phyloP scores from a whole-genome alignment of 1,140 invertebrate species.

The Tigriopus japonicus region DNA sequence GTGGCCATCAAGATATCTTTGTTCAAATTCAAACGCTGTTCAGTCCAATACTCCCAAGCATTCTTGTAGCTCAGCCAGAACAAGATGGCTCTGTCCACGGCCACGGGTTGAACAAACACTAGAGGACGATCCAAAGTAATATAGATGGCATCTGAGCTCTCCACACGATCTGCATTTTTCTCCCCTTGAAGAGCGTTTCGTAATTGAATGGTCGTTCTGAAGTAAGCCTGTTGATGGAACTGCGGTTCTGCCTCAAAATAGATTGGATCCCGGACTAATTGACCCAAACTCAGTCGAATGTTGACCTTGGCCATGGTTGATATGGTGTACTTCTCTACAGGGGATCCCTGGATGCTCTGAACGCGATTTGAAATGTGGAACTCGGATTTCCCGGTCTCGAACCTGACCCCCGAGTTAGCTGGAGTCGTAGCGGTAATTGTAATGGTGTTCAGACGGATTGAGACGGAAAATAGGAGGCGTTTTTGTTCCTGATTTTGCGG shows the following conservation, averaged over 20 bases:
- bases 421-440: constrained; percentile 95
- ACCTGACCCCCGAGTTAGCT: constrained; percentile 79
- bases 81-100: constrained; percentile 85
- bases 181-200: constrained; percentile 74
- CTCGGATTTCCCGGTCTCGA: constrained; percentile 79
- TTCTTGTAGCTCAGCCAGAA: constrained; percentile 98
- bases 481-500: background rate
- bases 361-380: constrained; percentile 82
- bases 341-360: constrained; percentile 45
- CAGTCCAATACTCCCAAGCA: constrained; percentile 96
- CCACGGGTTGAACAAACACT: constrained; percentile 83
- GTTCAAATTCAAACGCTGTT: constrained; percentile 69
- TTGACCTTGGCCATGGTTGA: constrained; percentile 16
- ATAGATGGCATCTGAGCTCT: constrained; percentile 77
- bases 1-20: constrained; percentile 65
- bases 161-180: constrained; percentile 40
- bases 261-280: constrained; percentile 73
- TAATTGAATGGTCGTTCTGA: constrained; percentile 35
- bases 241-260: constrained; percentile 93
- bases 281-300: constrained; percentile 80
- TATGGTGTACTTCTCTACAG: constrained; percentile 15
- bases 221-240: constrained; percentile 91
- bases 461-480: constrained; percentile 7
- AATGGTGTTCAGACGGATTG: constrained; percentile 44
- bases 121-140: constrained; percentile 75